These are phyloP conservation scores for Patiria pectinifera DNA, from an alignment of 53 echinoderm and acorn worm species.

Conservation along the genomic window DNA sequence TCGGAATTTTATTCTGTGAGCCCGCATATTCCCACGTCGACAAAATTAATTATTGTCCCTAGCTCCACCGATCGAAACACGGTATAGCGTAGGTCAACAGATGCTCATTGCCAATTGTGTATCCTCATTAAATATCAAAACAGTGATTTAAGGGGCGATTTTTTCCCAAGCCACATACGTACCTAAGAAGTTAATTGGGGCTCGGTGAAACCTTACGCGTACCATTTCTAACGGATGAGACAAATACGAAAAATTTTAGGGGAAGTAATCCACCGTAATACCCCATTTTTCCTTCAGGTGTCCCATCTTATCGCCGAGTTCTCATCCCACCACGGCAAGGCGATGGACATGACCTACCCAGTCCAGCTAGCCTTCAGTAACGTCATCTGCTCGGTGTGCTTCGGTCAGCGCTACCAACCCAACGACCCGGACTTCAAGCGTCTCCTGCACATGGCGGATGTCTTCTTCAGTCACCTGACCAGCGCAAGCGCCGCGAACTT, in stretches of 20 bases:
- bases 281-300: slow-evolving; percentile 13
- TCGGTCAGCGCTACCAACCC: slow-evolving; percentile 78
- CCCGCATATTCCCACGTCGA: too few species aligned
- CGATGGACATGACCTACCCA: slow-evolving; percentile 71
- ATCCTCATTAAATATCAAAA: too few species aligned
- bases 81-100: too few species aligned
- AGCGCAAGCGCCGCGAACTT: slow-evolving; percentile 83
- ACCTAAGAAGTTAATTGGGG: too few species aligned
- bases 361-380: slow-evolving; percentile 85
- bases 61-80: too few species aligned
- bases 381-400: slow-evolving; percentile 81
- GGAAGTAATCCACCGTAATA: background rate
- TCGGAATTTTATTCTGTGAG: too few species aligned
- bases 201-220: too few species aligned
- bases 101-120: too few species aligned
- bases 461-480: slow-evolving; percentile 77
- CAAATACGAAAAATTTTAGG: background rate
- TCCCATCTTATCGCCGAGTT: slow-evolving; percentile 55
- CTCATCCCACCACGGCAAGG: slow-evolving; percentile 33
- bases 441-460: slow-evolving; percentile 74
- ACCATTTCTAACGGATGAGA: background rate
- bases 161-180: too few species aligned
- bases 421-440: slow-evolving; percentile 73
- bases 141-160: too few species aligned
- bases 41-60: too few species aligned